Percentiles rank a stretch among this genome's conserved stretches.
These are phyloP conservation scores for Spea bombifrons DNA, from an alignment of 2,113 vertebrate species.

Conservation along the genomic window DNA sequence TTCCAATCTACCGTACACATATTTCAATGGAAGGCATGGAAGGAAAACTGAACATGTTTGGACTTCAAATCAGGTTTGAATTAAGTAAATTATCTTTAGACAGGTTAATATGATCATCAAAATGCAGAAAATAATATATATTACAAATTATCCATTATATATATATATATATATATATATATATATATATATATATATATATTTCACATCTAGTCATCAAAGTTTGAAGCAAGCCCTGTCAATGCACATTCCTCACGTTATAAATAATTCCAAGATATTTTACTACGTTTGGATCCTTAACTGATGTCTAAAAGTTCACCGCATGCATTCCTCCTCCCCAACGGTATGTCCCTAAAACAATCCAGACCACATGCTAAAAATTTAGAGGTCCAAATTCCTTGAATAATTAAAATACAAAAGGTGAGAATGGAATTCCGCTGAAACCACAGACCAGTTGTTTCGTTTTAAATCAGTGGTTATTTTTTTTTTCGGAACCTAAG, in stretches of 20 bases:
- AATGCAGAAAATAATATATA: too few relatives aligned
- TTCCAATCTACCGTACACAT: too few relatives aligned
- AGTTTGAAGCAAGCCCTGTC: neutral
- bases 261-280: neutral
- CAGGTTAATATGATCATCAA: too few relatives aligned
- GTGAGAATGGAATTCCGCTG: slow-evolving; percentile 26
- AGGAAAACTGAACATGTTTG: too few relatives aligned
- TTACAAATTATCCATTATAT: too few relatives aligned
- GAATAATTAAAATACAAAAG: slow-evolving; percentile 24
- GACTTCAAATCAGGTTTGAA: too few relatives aligned
- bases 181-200: too few relatives aligned
- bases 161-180: too few relatives aligned
- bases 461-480: slow-evolving; percentile 8
- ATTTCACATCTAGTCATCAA: too few relatives aligned
- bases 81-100: too few relatives aligned
- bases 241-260: neutral
- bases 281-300: neutral
- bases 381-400: slow-evolving; percentile 21
- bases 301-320: neutral
- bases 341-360: neutral
- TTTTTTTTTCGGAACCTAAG: neutral
- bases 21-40: too few relatives aligned
- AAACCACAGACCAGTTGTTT: slow-evolving; percentile 27
- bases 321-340: neutral
- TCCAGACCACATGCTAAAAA: slow-evolving; percentile 20